phyloP scores from a whole-genome alignment of 2,888 invertebrate species.

The Drosophila pseudotakahashii region DNA sequence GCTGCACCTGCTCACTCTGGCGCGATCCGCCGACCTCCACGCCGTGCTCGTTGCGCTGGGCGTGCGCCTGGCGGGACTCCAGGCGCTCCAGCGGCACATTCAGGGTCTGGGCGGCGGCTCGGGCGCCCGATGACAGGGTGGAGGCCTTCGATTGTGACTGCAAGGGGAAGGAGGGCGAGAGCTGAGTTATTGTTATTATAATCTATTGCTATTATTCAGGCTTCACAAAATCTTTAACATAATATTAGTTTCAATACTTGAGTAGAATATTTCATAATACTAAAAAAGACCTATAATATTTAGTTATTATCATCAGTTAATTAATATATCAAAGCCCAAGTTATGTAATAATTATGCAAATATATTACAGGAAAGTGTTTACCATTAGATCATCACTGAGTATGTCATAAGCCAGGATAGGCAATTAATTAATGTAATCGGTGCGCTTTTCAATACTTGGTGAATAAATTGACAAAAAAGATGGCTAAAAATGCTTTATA shows the following conservation, averaged over 20 bases:
- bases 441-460: not conserved
- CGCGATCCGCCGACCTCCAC: constrained; percentile 53
- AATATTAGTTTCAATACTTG: no score
- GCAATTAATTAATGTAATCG: not conserved
- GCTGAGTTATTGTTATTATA: not conserved
- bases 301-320: no score
- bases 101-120: constrained; percentile 84
- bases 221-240: no score
- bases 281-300: no score
- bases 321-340: no score
- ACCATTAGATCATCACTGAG: not conserved
- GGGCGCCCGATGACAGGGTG: constrained; percentile 83
- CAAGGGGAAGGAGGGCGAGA: constrained; percentile 1
- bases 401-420: not conserved
- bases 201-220: no score
- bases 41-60: constrained; percentile 57
- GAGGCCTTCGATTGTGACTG: constrained; percentile 84
- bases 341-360: no score
- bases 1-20: constrained; percentile 59
- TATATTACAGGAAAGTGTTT: no score
- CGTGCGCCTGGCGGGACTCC: constrained; percentile 80
- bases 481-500: not conserved
- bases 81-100: constrained; percentile 84
- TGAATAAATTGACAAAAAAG: not conserved
- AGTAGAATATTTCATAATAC: no score